Conservation (phyloP, 2,797 vertebrate genomes). For the Labeo calbasu region DNA sequence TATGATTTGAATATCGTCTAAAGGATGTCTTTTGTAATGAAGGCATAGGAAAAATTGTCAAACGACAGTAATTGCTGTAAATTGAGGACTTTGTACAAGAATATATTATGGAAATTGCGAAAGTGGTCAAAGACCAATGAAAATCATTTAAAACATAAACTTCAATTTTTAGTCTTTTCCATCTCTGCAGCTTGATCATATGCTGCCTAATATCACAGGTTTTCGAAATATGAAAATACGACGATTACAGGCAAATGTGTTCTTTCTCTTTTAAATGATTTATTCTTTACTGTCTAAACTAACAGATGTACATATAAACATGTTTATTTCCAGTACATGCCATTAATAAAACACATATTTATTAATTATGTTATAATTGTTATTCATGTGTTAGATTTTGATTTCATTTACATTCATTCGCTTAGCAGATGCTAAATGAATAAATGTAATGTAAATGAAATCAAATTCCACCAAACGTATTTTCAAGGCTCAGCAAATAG, state of each 20-base stretch:
- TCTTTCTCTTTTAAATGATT: neutral
- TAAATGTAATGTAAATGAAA: conserved; percentile 1
- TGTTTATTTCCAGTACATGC: neutral
- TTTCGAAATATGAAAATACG: conserved; percentile 7
- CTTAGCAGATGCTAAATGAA: neutral
- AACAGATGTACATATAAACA: neutral
- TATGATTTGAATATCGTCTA: conserved; percentile 74
- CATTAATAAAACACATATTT: conserved; percentile 15
- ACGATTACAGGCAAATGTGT: neutral
- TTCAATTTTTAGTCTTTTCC: conserved; percentile 36
- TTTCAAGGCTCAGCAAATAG: conserved; percentile 20
- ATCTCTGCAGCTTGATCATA: conserved; percentile 19
- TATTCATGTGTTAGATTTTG: neutral
- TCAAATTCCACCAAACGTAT: neutral
- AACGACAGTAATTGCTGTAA: conserved; percentile 76
- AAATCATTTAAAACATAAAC: conserved; percentile 45
- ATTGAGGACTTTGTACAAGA: conserved; percentile 72
- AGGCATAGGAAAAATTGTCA: conserved; percentile 73
- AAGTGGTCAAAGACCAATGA: conserved; percentile 52
- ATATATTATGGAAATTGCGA: conserved; percentile 74
- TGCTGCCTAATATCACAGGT: conserved; percentile 21
- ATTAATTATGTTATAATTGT: conserved; percentile 5
- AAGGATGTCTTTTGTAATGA: conserved; percentile 72
- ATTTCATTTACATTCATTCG: conserved; percentile 9
- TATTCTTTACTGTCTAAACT: neutral